Evolutionary conservation across 92 coral and sea anemone species (phyloP).

Genomic region (Nematostella vectensis): DNA sequence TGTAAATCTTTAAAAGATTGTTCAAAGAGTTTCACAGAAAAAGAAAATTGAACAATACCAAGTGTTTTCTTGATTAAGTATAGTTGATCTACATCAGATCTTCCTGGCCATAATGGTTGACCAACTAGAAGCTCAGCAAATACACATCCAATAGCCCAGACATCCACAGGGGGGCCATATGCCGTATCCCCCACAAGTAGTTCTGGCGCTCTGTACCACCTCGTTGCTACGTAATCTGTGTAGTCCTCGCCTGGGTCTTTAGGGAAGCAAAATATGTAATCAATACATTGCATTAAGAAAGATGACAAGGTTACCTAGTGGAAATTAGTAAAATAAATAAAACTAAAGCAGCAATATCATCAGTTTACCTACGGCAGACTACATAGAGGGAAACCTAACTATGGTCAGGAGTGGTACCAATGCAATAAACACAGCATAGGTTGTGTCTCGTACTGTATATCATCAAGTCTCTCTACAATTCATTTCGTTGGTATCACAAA

Average conservation of each 20-base stretch:
- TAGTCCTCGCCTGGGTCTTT: conserved; percentile 85
- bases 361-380: no score
- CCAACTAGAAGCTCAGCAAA: conserved; percentile 88
- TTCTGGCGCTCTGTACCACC: conserved; percentile 99
- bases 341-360: neutral
- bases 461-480: no score
- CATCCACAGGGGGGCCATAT: conserved; percentile 93
- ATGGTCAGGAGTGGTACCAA: no score
- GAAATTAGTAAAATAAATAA: neutral
- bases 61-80: conserved; percentile 82
- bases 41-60: no score
- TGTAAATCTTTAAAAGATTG: no score
- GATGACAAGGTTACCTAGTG: neutral
- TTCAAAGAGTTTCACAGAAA: no score
- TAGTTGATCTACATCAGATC: conserved; percentile 92
- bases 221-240: conserved; percentile 96
- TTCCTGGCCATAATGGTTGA: conserved; percentile 95
- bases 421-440: no score
- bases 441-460: no score
- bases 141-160: conserved; percentile 98
- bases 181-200: conserved; percentile 83
- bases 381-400: no score
- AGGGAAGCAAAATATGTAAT: no score
- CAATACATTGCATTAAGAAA: no score
- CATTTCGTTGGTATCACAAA: no score